Percentiles rank a stretch among this genome's conserved stretches.
Evolutionary conservation across 2,797 vertebrate species (phyloP).

Genomic region (Eleutherodactylus coqui): DNA sequence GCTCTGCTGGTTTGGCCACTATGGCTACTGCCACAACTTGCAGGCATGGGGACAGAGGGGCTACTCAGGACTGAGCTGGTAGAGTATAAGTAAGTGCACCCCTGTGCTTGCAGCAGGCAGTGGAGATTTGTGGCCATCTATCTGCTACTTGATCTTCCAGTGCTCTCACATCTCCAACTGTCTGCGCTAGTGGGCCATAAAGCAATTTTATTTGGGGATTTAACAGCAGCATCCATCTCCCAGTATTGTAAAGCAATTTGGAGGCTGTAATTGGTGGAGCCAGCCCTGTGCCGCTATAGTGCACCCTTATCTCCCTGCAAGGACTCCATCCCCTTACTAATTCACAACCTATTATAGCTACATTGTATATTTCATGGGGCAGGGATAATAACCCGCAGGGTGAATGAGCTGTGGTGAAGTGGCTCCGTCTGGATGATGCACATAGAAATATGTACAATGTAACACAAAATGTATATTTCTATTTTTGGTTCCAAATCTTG

Average conservation of each 20-base stretch:
- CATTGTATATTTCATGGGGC: too few relatives aligned
- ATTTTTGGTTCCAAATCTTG: neutral
- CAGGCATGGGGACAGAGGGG: neutral
- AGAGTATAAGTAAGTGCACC: neutral
- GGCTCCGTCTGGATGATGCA: neutral
- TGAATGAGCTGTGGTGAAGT: neutral
- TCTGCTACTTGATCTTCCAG: constrained; percentile 54
- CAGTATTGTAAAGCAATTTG: constrained; percentile 58
- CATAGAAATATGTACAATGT: neutral
- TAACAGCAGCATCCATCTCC: constrained; percentile 55
- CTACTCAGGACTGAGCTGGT: too few relatives aligned
- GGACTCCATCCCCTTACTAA: neutral
- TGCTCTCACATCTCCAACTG: constrained; percentile 56
- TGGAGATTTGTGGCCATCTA: constrained; percentile 39
- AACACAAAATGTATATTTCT: neutral
- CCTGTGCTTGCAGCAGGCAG: neutral
- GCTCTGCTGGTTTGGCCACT: constrained; percentile 54
- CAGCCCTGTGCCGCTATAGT: constrained; percentile 6
- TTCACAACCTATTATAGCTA: neutral
- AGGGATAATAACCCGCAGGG: neutral
- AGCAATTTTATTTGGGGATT: constrained; percentile 54
- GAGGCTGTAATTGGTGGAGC: constrained; percentile 35
- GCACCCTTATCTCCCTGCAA: constrained; percentile 4
- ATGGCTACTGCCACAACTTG: neutral
- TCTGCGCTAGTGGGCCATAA: constrained; percentile 52